Base-by-base conservation (phyloP, 2,113 vertebrate genomes). In the Colinus virginianus region DNA sequence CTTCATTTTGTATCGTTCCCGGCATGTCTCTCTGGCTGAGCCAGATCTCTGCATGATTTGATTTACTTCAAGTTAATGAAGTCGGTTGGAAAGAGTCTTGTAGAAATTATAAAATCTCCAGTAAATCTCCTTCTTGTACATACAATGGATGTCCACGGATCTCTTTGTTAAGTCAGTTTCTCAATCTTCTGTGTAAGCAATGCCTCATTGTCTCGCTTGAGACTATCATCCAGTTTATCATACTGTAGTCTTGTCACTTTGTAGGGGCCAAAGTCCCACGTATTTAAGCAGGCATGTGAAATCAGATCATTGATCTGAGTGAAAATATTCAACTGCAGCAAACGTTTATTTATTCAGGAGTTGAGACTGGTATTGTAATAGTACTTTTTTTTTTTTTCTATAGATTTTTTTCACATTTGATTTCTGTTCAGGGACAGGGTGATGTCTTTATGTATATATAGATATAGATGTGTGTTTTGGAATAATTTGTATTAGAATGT, bases 21-120 rank as follows among this genome's bases (percentile, higher is more conserved):
- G 84, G 93, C 90, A 91, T 96, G 97, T 96, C 87, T 96, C 91
- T 96, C 95, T 97, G 84, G 78, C 96, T 95, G 90, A 96, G 94
- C 93, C 96, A 95, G 94, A 97, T 98, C 96, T 97, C 97, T 97
- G 97, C 97, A 95, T 97, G 97, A 97, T 97, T 97, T 98, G 96
- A 97, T 97, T 98, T 98, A 96, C 97, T 97, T 96, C 92, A 94
- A 96, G 94, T 97, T 98, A 97, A 98, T 98, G 97, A 98, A 96
- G 96, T 96, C 96, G 92, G 95, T 97, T 97, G 96, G 95, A 96
- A 97, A 96, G 90, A 95, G 92, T 88, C 94, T 96, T 96, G 95
- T 96, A 97, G 96, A 97, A 97, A 97, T 97, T 93, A 96, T 92
- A 97, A 97, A 97, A 98, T 96, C 97, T 96, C 93, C 97, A 97